Percentiles rank a stretch among this genome's conserved stretches.
phyloP scores from a whole-genome alignment of 2,797 vertebrate genomes.

The Synanceia verrucosa region DNA sequence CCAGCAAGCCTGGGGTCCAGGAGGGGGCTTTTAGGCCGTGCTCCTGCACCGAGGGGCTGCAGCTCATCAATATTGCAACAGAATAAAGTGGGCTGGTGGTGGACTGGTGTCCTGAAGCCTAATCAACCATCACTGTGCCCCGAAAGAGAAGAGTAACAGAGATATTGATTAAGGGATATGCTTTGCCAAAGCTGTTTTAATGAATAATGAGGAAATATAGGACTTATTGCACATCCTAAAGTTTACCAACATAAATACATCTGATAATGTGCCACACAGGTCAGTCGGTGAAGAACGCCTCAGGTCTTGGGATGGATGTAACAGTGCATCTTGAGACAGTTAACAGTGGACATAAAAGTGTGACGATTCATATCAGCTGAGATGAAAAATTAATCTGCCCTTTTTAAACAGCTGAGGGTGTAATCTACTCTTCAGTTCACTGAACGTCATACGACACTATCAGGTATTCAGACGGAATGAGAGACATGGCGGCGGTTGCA shows the following conservation, averaged over 20 bases:
- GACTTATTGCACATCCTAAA: constrained; percentile 38
- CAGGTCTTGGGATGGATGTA: too few relatives aligned
- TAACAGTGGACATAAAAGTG: too few relatives aligned
- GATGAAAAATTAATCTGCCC: too few relatives aligned
- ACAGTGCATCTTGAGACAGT: too few relatives aligned
- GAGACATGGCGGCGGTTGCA: too few relatives aligned
- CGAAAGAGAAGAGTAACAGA: constrained; percentile 38
- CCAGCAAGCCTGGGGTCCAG: constrained; percentile 47
- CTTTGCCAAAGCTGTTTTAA: constrained; percentile 60
- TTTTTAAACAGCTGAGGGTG: too few relatives aligned
- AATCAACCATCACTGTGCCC: constrained; percentile 60
- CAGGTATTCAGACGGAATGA: too few relatives aligned
- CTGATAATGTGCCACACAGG: not conserved
- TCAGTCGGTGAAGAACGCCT: not conserved
- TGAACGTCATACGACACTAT: too few relatives aligned
- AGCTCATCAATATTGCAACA: constrained; percentile 80
- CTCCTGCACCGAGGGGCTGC: constrained; percentile 44
- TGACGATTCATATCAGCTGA: too few relatives aligned
- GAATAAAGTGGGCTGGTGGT: constrained; percentile 70
- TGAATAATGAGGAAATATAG: constrained; percentile 73
- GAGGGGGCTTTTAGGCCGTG: constrained; percentile 73
- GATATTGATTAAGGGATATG: constrained; percentile 56
- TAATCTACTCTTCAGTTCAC: too few relatives aligned
- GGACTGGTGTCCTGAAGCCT: constrained; percentile 56
- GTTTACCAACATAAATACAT: constrained; percentile 28